Evolutionary conservation across 2,797 vertebrate genomes (phyloP).

Genomic region (Chrysolophus pictus): DNA sequence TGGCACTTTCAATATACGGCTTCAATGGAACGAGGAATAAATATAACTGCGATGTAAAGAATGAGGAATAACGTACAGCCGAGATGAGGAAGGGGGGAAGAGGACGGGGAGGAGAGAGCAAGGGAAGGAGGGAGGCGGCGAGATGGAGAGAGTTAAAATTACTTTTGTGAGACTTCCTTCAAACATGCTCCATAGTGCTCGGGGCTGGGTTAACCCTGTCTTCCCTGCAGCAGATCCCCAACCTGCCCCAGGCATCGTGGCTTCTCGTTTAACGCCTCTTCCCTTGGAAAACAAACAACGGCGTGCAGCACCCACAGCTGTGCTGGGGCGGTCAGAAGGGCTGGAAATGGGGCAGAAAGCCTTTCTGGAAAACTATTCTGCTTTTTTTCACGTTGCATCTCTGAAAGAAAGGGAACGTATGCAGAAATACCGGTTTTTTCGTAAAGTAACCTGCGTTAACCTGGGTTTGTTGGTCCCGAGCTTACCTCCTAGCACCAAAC

Average conservation of each 20-base stretch:
- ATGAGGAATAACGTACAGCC: constrained; percentile 39
- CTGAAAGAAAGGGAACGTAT: neutral
- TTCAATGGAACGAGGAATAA: constrained; percentile 63
- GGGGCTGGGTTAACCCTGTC: constrained; percentile 76
- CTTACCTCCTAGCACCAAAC: neutral
- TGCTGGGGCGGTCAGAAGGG: neutral
- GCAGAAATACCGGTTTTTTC: neutral
- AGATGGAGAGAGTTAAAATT: constrained; percentile 74
- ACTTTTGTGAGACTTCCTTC: constrained; percentile 77
- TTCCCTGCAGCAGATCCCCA: constrained; percentile 40
- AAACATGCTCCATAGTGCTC: constrained; percentile 61
- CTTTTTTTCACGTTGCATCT: accelerated
- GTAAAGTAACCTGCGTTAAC: neutral
- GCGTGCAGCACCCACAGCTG: neutral
- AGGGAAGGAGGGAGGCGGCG: constrained; percentile 49
- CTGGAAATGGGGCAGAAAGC: neutral
- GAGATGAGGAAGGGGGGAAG: constrained; percentile 57
- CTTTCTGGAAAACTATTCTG: neutral
- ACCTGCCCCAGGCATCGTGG: neutral
- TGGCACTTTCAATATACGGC: constrained; percentile 49
- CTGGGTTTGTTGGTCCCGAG: neutral
- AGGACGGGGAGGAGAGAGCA: constrained; percentile 8
- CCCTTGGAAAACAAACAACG: neutral
- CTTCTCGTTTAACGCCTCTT: neutral
- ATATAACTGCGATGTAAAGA: constrained; percentile 56